Conservation (phyloP, 1,140 invertebrate species). For the Battus philenor region DNA sequence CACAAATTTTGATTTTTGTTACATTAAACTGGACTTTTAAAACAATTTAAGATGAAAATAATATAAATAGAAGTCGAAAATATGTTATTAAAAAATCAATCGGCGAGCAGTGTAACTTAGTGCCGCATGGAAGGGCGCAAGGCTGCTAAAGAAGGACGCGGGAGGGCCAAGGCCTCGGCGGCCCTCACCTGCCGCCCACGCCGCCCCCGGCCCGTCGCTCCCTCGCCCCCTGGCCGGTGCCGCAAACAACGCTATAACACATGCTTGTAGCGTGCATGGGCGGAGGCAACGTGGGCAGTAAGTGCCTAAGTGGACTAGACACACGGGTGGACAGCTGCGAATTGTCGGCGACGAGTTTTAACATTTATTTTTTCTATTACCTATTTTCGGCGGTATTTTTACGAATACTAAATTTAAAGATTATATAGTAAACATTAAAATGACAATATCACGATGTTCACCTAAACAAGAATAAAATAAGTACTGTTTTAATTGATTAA, state of each 20-base stretch:
- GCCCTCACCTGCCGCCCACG: constrained; percentile 37
- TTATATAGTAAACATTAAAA: too few relatives aligned
- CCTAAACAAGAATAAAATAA: too few relatives aligned
- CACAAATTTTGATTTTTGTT: too few relatives aligned
- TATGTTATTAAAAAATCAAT: too few relatives aligned
- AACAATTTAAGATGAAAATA: neutral
- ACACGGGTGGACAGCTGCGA: constrained; percentile 13
- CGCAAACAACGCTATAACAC: constrained; percentile 9
- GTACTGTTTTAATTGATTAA: too few relatives aligned
- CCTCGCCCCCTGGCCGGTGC: constrained; percentile 9
- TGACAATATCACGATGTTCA: too few relatives aligned
- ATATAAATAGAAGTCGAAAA: neutral
- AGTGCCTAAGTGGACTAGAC: constrained; percentile 6
- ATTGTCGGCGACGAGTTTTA: constrained; percentile 7
- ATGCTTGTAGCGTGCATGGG: constrained; percentile 7
- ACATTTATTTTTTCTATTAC: too few relatives aligned
- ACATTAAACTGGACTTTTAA: neutral
- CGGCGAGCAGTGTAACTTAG: too few relatives aligned
- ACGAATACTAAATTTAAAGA: too few relatives aligned
- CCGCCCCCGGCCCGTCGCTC: constrained; percentile 21
- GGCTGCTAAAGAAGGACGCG: constrained; percentile 41
- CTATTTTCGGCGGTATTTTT: too few relatives aligned
- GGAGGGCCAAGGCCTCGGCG: constrained; percentile 42
- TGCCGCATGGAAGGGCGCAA: constrained; percentile 3
- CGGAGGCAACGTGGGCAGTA: constrained; percentile 8